Evolutionary conservation across 1,140 invertebrate species (phyloP).

Genomic region (Lepidurus couesii): DNA sequence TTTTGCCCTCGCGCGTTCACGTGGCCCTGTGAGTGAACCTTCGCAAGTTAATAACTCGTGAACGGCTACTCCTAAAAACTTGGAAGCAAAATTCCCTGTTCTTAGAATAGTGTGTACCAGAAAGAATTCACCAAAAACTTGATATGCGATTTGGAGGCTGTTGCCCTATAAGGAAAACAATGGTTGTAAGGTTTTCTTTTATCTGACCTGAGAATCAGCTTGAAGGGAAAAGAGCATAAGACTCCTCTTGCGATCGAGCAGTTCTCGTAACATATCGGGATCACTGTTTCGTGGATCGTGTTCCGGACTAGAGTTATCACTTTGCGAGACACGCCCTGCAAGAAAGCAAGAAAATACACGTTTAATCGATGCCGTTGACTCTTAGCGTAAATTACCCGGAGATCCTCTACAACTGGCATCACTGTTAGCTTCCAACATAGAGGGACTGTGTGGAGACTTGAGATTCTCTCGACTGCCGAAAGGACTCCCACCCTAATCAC

Average conservation of each 20-base stretch:
- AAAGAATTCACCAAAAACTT: background rate
- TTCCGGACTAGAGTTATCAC: slow-evolving; percentile 32
- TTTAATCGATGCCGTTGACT: background rate
- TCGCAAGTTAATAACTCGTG: too few relatives aligned
- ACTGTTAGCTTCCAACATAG: slow-evolving; percentile 24
- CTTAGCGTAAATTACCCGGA: slow-evolving; percentile 10
- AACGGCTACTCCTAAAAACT: background rate
- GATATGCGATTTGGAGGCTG: slow-evolving; percentile 32
- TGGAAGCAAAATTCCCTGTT: background rate
- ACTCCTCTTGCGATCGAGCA: slow-evolving; percentile 79
- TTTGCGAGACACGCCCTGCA: slow-evolving; percentile 28
- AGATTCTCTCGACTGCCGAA: slow-evolving; percentile 71
- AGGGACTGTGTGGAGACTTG: slow-evolving; percentile 55
- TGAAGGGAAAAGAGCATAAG: slow-evolving; percentile 62
- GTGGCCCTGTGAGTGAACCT: too few relatives aligned
- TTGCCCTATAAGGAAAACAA: slow-evolving; percentile 30
- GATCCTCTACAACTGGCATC: slow-evolving; percentile 29
- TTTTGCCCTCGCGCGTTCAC: too few relatives aligned
- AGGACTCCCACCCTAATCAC: slow-evolving; percentile 58
- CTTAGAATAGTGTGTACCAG: slow-evolving; percentile 23
- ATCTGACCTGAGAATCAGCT: slow-evolving; percentile 66
- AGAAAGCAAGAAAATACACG: background rate
- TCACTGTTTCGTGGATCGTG: slow-evolving; percentile 24
- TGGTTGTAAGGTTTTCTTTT: slow-evolving; percentile 34
- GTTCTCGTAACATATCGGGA: slow-evolving; percentile 74